Evolutionary conservation across 2,888 invertebrate genomes (phyloP).

Genomic region (Alloscopus bannaensis): DNA sequence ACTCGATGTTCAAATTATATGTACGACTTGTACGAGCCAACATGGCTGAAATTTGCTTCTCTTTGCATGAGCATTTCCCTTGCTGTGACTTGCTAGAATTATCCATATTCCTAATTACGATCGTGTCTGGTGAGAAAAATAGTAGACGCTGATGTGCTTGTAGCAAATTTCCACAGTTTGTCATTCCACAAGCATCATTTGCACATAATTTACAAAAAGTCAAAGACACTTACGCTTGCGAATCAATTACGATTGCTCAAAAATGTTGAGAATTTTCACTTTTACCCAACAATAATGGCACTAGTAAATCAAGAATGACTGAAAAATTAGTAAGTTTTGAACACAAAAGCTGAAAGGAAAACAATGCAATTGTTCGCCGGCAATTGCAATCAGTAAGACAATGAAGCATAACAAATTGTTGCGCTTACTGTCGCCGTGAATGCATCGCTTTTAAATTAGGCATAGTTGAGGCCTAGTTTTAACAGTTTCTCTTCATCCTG

Average conservation of each 20-base stretch:
- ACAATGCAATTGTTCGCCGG: not conserved
- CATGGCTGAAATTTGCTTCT: conserved; percentile 22
- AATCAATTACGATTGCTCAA: conserved; percentile 29
- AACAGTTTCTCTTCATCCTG: too few relatives aligned
- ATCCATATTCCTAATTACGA: conserved; percentile 6
- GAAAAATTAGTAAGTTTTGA: conserved; percentile 28
- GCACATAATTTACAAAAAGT: not conserved
- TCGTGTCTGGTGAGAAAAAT: conserved; percentile 8
- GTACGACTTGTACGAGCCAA: not conserved
- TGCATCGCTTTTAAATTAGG: too few relatives aligned
- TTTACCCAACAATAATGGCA: conserved; percentile 11
- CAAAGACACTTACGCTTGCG: conserved; percentile 11
- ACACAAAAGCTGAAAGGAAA: conserved; percentile 23
- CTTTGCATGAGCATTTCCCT: not conserved
- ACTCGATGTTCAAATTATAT: conserved; percentile 47
- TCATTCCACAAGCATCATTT: not conserved
- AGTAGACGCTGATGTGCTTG: conserved; percentile 6
- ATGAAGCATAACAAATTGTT: not conserved
- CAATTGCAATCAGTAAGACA: conserved; percentile 1
- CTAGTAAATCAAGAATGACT: conserved; percentile 23
- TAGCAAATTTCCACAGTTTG: conserved; percentile 7
- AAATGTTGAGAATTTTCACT: conserved; percentile 57
- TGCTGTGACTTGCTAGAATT: conserved; percentile 6
- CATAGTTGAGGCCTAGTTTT: too few relatives aligned
- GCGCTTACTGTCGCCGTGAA: too few relatives aligned